Evolutionary conservation across 2,797 vertebrate genomes (phyloP), one percentile per base, ranked within the genome.

Genomic region (Spheniscus humboldti): DNA sequence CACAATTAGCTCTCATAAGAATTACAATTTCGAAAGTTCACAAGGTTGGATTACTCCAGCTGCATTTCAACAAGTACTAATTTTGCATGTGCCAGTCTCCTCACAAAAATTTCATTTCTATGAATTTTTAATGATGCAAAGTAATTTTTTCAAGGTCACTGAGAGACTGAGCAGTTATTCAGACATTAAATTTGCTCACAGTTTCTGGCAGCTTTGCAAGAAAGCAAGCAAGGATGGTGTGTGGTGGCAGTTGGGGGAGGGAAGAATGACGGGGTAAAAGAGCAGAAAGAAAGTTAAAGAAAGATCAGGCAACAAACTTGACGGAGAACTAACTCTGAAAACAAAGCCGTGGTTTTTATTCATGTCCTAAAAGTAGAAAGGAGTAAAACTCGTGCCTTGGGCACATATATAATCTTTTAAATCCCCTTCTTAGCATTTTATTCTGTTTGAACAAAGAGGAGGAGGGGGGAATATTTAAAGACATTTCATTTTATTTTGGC

Each of bases 71-170:
- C 93, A 98, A 97, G 96, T 96, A 97, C 96, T 92, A 93, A 96
- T 97, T 98, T 97, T 97, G 95, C 96, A 97, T 96, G 96, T 96
- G 96, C 92, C 97, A 98, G 95, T 97, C 93, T 98, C 96, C 92
- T 98, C 94, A 95, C 95, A 98, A 98, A 97, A 98, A 93, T 97
- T 97, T 97, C 95, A 97, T 97, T 97, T 96, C 97, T 97, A 98
- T 98, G 98, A 98, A 98, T 98, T 98, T 98, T 98, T 98, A 98
- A 98, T 98, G 97, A 98, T 59, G 92, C 95, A 96, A 97, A 98
- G 97, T 98, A 97, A 98, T 98, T 98, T 95, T 98, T 97, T 98
- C 97, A 98, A 98, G 98, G 98, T 98, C 98, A 98, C 77, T 96
- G 96, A 97, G 94, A 98, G 97, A 98, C 97, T 94, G 91, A 97